Evolutionary conservation across 2,797 vertebrate genomes (phyloP).

Genomic region (Crenuchus spilurus): DNA sequence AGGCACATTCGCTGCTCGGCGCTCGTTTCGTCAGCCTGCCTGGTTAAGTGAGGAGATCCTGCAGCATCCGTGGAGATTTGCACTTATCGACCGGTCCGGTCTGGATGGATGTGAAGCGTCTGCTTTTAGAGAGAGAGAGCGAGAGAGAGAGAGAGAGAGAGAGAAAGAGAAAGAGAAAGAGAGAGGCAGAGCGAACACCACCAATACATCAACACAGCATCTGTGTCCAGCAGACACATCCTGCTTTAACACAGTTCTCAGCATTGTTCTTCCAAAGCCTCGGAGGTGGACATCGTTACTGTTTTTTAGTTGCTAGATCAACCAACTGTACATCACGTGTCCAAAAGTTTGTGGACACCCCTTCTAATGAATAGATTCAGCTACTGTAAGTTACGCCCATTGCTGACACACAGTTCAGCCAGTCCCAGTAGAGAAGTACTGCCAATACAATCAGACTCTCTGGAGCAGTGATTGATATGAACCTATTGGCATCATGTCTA

Average conservation of each 20-base stretch:
- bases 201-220: conserved; percentile 9
- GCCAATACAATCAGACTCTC: too few relatives aligned
- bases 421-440: too few relatives aligned
- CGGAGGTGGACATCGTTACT: too few relatives aligned
- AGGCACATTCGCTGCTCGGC: conserved; percentile 15
- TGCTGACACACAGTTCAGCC: too few relatives aligned
- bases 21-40: conserved; percentile 48
- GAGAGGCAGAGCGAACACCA: not conserved
- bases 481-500: too few relatives aligned
- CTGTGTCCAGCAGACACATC: not conserved
- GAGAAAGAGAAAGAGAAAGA: too few relatives aligned
- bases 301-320: too few relatives aligned
- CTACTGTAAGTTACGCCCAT: too few relatives aligned
- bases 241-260: not conserved
- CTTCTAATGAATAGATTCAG: too few relatives aligned
- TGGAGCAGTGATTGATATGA: too few relatives aligned
- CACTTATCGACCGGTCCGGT: conserved; percentile 44
- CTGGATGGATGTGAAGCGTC: conserved; percentile 38
- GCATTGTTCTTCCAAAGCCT: not conserved
- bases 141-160: not conserved
- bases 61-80: conserved; percentile 44
- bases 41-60: conserved; percentile 55
- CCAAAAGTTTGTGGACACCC: too few relatives aligned
- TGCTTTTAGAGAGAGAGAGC: conserved; percentile 32
- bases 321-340: too few relatives aligned